phyloP scores from a whole-genome alignment of 1,140 invertebrate genomes.

The Zaprionus tsacasi region DNA sequence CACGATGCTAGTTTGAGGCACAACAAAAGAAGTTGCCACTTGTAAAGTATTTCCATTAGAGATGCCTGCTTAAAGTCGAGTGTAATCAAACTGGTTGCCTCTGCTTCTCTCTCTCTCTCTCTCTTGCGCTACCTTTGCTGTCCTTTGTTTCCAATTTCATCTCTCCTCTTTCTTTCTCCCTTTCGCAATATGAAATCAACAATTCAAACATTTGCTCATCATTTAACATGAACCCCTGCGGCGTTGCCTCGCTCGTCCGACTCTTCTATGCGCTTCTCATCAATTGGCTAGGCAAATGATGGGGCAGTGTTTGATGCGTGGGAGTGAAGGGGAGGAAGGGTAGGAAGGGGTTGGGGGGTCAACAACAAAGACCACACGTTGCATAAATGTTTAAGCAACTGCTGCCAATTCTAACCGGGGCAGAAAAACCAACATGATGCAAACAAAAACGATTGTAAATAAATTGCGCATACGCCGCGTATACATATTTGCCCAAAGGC shows the following conservation, averaged over 20 bases:
- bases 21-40: slow-evolving; percentile 9
- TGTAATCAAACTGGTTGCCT: neutral
- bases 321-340: slow-evolving; percentile 24
- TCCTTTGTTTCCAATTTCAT: neutral
- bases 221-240: slow-evolving; percentile 31
- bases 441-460: slow-evolving; percentile 52
- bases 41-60: neutral
- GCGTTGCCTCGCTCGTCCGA: neutral
- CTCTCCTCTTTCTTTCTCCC: neutral
- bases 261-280: slow-evolving; percentile 12
- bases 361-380: slow-evolving; percentile 25
- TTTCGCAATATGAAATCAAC: slow-evolving; percentile 23
- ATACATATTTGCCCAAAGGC: slow-evolving; percentile 46
- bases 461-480: slow-evolving; percentile 69
- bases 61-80: neutral
- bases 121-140: neutral
- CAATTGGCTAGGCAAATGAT: slow-evolving; percentile 40
- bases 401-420: slow-evolving; percentile 33
- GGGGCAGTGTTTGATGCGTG: neutral
- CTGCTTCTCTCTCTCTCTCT: neutral
- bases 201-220: slow-evolving; percentile 38
- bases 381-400: slow-evolving; percentile 65
- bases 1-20: neutral
- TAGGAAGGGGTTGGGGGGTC: neutral
- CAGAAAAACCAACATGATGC: slow-evolving; percentile 37